Base-by-base conservation (phyloP, 53 echinoderm and acorn worm species). In the Luidia sarsii region DNA sequence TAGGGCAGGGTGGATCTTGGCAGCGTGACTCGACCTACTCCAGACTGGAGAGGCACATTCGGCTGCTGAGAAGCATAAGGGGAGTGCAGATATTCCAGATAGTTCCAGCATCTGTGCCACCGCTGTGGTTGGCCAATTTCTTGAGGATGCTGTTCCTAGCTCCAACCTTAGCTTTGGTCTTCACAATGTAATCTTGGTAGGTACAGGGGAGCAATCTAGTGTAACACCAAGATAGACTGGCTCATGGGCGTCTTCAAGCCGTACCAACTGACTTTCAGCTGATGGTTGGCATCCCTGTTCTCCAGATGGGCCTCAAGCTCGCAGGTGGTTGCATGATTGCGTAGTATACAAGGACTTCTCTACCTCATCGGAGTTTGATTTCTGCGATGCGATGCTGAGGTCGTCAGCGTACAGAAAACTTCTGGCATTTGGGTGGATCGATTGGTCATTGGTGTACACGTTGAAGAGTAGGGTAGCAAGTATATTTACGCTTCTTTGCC, bases 371-470 rank as follows among this genome's bases (percentile, higher is more conserved):
- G n/a, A n/a, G n/a, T n/a, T n/a, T n/a, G n/a, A n/a, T n/a, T 28
- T 2, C 33, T 61, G 30, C 33, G 18, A 32, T 31, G 30, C 4
- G 10, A 61, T n/a, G 43, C 67, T 39, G 39, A 43, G 46, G 19
- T 67, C 46, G 41, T 67, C 41, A 37, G 39, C 67, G 23, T 46
- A 39, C 11, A 67, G 9, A 35, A 68, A 69, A 16, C 69, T 67
- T 15, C 36, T 51, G 13, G 62, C 80, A 21, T 57, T 68, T 28
- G 39, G 52, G 30, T 56, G 15, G 11, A 16, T 24, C 1, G 87
- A 80, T 61, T 86, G 87, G 80, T 86, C 80, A 50, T 80, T 86
- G 3, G 87, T 86, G n/a, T 80, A 86, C 36, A 86, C 69, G 87
- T 86, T 86, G 62, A 68, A 86, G 20, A 86, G 80, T 32, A 80